A percentile compares a stretch with the other conserved stretches of the same genome.
Conservation (phyloP, 2,888 invertebrate species). For the Epistrophe eligans region DNA sequence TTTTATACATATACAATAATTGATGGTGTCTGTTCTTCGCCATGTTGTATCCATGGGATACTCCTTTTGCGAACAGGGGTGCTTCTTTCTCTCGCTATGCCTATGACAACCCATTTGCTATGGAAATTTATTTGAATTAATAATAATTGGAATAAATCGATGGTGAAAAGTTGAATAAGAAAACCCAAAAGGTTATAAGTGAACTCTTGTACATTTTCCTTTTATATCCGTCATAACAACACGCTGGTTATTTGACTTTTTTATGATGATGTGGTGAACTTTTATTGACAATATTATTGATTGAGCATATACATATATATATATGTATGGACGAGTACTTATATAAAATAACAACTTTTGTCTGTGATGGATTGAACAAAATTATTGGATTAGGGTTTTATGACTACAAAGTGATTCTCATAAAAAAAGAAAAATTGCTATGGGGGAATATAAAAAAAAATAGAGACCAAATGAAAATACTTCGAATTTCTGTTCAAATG, state of each 20-base stretch:
- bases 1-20: constrained; percentile 46
- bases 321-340: too few relatives aligned
- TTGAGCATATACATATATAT: not conserved
- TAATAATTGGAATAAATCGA: constrained; percentile 58
- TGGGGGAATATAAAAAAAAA: too few relatives aligned
- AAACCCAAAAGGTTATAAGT: not conserved
- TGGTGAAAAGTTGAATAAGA: constrained; percentile 4
- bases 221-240: constrained; percentile 43
- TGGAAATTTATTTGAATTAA: constrained; percentile 74
- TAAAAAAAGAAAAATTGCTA: constrained; percentile 33
- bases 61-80: constrained; percentile 1
- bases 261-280: constrained; percentile 67
- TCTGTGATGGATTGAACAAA: constrained; percentile 57
- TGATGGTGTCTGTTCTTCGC: constrained; percentile 56
- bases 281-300: constrained; percentile 61
- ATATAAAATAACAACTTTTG: constrained; percentile 1
- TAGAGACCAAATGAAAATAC: not conserved
- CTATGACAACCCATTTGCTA: constrained; percentile 55
- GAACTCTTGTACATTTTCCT: not conserved
- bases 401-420: constrained; percentile 49
- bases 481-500: not conserved
- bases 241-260: constrained; percentile 61
- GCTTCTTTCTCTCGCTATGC: constrained; percentile 2
- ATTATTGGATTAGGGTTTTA: constrained; percentile 69
- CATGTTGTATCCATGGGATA: constrained; percentile 23